Base-by-base conservation (phyloP, 2,113 vertebrate genomes). In the Poecile atricapillus region DNA sequence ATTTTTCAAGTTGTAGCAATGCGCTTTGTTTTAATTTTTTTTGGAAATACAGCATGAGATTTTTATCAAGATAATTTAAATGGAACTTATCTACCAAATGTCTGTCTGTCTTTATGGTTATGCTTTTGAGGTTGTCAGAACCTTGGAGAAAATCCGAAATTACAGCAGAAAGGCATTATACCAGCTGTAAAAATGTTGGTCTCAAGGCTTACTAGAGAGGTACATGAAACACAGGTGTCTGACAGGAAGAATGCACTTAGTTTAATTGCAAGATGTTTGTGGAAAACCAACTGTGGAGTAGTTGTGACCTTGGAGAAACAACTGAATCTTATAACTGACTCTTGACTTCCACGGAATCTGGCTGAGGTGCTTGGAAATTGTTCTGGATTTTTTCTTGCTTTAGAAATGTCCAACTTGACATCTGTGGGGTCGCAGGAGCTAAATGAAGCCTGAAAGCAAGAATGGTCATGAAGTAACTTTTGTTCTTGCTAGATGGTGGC, bases 181-280 rank as follows among this genome's bases (percentile, higher is more conserved):
- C 69, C 63, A 77, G 49, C 78, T 94, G 73, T 62, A 63, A 86
- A 87, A 79, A n/a, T 44, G 39, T 64, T 96, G 35, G 19, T 85
- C 64, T 83, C 27, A 52, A 79, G 58, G 64, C 41, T 83, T 64
- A 5, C 22, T 56, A 4, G 46, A 47, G 76, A 75, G 22, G 70
- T 80, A 89, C 90, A 60, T 69, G 74, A 87, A 82, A 93, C 58
- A n/a, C 74, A 63, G 74, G 89, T 96, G 55, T 71, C 67, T 89
- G 79, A 87, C 71, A 84, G 56, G 53, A 93, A 88, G 58, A 96
- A 82, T 86, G 79, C 53, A 60, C 63, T 92, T 90, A 58, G 49
- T 79, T 92, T 86, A 86, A 62, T 84, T 96, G 71, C 62, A 64
- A 73, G 15, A 39, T 93, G 60, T 82, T 88, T 97, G 82, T 94